These are phyloP conservation scores for Sarcophaga caerulescens DNA, from an alignment of 2,888 invertebrate genomes.

Conservation along the genomic window DNA sequence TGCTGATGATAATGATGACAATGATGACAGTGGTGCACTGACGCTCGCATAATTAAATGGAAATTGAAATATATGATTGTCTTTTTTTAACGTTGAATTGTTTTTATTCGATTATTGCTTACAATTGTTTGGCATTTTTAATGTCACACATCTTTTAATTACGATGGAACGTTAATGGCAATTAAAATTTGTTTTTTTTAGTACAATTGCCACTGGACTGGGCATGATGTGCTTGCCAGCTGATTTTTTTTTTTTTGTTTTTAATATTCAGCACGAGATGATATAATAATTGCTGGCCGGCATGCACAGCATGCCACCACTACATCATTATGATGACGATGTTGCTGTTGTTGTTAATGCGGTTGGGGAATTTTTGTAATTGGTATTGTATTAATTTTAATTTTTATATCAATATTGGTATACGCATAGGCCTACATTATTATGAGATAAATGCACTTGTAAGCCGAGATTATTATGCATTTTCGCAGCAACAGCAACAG, in stretches of 20 bases:
- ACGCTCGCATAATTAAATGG: too few relatives aligned
- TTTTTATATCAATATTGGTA: not conserved
- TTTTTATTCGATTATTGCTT: not conserved
- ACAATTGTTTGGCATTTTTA: not conserved
- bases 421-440: not conserved
- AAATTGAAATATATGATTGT: too few relatives aligned
- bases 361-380: not conserved
- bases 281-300: too few relatives aligned
- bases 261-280: too few relatives aligned
- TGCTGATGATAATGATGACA: too few relatives aligned
- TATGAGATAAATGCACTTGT: not conserved
- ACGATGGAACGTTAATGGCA: slow-evolving; percentile 38
- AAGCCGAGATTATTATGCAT: not conserved
- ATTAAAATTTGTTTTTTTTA: slow-evolving; percentile 47
- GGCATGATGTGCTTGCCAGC: slow-evolving; percentile 6
- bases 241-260: too few relatives aligned
- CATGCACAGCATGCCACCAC: not conserved
- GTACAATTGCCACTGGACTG: slow-evolving; percentile 27
- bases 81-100: not conserved
- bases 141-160: slow-evolving; percentile 21
- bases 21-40: too few relatives aligned
- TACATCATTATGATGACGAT: not conserved
- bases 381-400: not conserved
- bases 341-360: too few relatives aligned
- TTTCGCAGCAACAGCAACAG: not conserved